phyloP scores from a whole-genome alignment of 2,888 invertebrate genomes.

The Geotrupes spiniger region DNA sequence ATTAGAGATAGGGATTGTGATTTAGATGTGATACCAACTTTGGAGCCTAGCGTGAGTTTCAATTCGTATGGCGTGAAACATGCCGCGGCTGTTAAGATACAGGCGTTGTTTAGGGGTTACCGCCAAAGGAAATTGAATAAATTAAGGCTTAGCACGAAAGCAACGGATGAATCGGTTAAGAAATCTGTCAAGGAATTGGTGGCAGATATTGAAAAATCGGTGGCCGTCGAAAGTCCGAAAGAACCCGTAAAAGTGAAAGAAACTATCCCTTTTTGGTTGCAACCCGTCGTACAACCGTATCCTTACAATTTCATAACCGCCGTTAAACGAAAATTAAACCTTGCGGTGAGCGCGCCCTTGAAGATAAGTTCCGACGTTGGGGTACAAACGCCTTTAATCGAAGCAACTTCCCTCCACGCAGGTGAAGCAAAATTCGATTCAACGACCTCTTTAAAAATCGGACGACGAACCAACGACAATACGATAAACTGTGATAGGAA shows the following conservation, averaged over 20 bases:
- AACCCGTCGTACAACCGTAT: constrained; percentile 50
- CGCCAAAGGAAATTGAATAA: constrained; percentile 27
- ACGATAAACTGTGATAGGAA: constrained; percentile 21
- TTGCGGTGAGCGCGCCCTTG: constrained; percentile 33
- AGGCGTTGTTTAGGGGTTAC: constrained; percentile 34
- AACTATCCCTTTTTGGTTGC: constrained; percentile 43
- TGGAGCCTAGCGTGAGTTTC: not conserved
- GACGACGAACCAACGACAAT: no score
- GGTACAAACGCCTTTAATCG: constrained; percentile 18
- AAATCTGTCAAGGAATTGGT: not conserved
- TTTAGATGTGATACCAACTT: constrained; percentile 3
- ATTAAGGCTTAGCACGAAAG: constrained; percentile 16
- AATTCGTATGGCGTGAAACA: not conserved
- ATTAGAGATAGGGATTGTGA: not conserved
- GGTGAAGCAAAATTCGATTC: constrained; percentile 28
- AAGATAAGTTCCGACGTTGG: constrained; percentile 35
- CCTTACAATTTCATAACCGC: constrained; percentile 62
- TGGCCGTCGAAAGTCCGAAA: no score
- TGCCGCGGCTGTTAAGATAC: constrained; percentile 34
- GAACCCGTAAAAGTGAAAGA: not conserved
- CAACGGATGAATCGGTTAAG: constrained; percentile 21
- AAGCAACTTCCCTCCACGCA: constrained; percentile 13
- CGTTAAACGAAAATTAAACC: constrained; percentile 56
- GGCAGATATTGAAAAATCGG: constrained; percentile 3
- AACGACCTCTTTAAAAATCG: no score